Evolutionary conservation across 2,113 vertebrate species (phyloP).

Genomic region (Taxidea taxus): DNA sequence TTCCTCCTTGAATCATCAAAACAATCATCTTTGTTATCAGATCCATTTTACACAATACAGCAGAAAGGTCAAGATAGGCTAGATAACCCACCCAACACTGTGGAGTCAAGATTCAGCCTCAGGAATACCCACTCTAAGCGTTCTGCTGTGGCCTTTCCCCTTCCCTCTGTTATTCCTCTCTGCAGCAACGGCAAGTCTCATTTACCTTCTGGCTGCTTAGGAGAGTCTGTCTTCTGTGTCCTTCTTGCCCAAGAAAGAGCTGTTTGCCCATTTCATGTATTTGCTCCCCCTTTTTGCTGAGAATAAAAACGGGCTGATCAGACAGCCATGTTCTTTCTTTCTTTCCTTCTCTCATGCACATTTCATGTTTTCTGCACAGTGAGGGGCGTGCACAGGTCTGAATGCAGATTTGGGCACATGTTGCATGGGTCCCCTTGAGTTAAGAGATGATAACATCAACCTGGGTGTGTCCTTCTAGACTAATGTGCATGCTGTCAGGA

Average conservation of each 20-base stretch:
- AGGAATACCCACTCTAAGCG: neutral
- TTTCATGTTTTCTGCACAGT: neutral
- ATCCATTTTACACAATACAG: neutral
- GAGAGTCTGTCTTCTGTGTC: neutral
- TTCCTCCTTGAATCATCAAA: neutral
- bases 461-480: neutral
- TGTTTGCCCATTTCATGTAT: neutral
- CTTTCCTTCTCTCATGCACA: neutral
- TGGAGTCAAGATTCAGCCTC: neutral
- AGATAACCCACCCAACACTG: neutral
- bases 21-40: neutral
- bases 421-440: neutral
- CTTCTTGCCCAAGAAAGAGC: neutral
- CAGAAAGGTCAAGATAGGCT: neutral
- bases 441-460: conserved; percentile 15
- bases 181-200: neutral
- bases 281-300: neutral
- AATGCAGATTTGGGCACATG: neutral
- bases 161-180: neutral
- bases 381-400: neutral
- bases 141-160: neutral
- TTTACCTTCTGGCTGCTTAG: neutral
- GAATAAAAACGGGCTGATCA: neutral
- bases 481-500: conserved; percentile 38
- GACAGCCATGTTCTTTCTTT: neutral